Evolutionary conservation across 2,113 vertebrate genomes (phyloP).

Genomic region (Semicossyphus pulcher): DNA sequence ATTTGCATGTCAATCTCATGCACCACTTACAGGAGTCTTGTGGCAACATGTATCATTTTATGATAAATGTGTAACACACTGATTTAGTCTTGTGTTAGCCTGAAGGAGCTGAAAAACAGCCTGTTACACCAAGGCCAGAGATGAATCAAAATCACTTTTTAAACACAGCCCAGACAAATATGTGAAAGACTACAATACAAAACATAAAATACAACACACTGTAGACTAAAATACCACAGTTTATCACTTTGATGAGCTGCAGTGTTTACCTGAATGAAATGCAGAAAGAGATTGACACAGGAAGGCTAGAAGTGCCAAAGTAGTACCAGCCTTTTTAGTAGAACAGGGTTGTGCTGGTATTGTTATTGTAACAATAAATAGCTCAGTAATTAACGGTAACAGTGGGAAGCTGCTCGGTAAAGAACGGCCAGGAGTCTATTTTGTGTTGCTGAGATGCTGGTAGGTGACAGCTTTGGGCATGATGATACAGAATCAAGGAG

Average conservation of each 20-base stretch:
- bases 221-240: neutral
- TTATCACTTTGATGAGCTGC: neutral
- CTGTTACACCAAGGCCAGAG: neutral
- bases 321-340: neutral
- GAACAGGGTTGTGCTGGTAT: neutral
- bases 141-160: neutral
- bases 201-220: neutral
- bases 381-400: constrained; percentile 12
- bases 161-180: neutral
- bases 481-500: constrained; percentile 4
- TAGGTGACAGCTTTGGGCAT: constrained; percentile 18
- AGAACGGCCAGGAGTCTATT: constrained; percentile 21
- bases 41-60: constrained; percentile 5
- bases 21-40: constrained; percentile 10
- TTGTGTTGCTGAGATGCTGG: constrained; percentile 19
- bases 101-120: neutral
- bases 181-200: neutral
- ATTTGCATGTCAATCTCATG: neutral
- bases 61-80: neutral
- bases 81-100: neutral
- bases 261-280: neutral
- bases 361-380: constrained; percentile 24
- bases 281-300: neutral
- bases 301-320: neutral
- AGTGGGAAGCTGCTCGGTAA: constrained; percentile 25